Evolutionary conservation across 1,140 invertebrate genomes (phyloP), one percentile per base, ranked within the genome.

Genomic region (Anagrus nilaparvatae): DNA sequence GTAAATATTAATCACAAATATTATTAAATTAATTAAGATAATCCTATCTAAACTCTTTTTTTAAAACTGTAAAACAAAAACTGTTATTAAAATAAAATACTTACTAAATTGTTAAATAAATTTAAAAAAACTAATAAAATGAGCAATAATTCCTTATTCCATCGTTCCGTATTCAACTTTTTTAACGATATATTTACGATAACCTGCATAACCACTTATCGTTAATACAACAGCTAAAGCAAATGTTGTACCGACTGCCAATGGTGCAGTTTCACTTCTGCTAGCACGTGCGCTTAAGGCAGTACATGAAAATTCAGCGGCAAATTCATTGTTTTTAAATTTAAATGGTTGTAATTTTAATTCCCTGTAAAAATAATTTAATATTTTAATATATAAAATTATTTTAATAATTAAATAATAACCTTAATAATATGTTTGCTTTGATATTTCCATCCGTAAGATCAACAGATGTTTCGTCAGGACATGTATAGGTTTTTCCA

Each of bases 131-230:
- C n/a, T n/a, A n/a, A n/a, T n/a, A n/a, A n/a, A n/a, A n/a, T n/a
- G n/a, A n/a, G n/a, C n/a, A n/a, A n/a, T n/a, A n/a, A n/a, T n/a
- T n/a, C 19, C 49, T 76, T 81, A 92, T 60, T 90, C 84, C 87
- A 92, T 92, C 1, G 85, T 90, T 55, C 88, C 87, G 60, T 93
- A 93, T 55, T 90, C 84, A 5, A 91, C 84, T 58, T 89, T 90
- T 63, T 90, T 90, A 20, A 90, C 75, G 61, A 88, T 88, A 54
- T 88, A 76, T 56, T 91, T 88, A 51, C 87, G 77, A 65, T 77
- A 88, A n/a, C 84, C 77, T 1, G 84, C 85, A 57, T 93, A 93
- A 1, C 84, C 87, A 4, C 82, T 75, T 13, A 93, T 76, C 0
- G 84, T 89, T 8, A 79, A 65, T 0, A 91, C 70, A 6, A 87